Base-by-base conservation (phyloP, 2,888 invertebrate genomes). In the Lamproptera curius region DNA sequence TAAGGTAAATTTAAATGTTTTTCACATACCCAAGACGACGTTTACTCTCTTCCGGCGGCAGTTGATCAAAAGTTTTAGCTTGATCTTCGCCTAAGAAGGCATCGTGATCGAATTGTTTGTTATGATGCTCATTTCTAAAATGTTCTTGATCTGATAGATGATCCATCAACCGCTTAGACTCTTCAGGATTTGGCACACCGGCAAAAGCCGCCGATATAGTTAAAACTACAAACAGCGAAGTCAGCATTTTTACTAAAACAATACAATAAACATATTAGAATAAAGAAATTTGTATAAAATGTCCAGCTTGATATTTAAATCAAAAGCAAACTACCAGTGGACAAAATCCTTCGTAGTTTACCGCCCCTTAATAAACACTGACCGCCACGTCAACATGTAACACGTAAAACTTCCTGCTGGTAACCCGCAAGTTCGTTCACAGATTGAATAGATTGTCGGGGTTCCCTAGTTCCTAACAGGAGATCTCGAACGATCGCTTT, bases 1-100 rank as follows among this genome's bases (percentile, higher is more conserved):
- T 23, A 23, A 23, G 8, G 23, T 8, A 23, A 4, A 23, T 23
- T 23, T 4, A 20, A 16, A 42, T 8, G n/a, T n/a, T 10, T 31
- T 31, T 31, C 4, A 58, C 73, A 67, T 79, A 94, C 91, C 94
- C 94, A 17, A 99, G 86, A 67, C 97, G 90, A 46, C 95, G 90
- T 67, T 95, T 94, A 77, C 98, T 98, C 74, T 99, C 98, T 76
- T 99, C 98, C 1, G 98, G 98, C 0, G 95, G 90, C 36, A 99
- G 87, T 62, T 98, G 94, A 71, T 98, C 97, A 72, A 98, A 99
- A 2, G 95, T 93, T 70, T 96, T 95, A 0, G 98, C 96, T 60
- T 93, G 92, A 56, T 97, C 96, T 70, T 97, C 96, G 0, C 99
- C 99, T 9, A 99, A 89, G 75, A 99, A 99, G 0, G 98, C 97